phyloP scores from a whole-genome alignment of 2,797 vertebrate species.

The Ficedula albicollis region DNA sequence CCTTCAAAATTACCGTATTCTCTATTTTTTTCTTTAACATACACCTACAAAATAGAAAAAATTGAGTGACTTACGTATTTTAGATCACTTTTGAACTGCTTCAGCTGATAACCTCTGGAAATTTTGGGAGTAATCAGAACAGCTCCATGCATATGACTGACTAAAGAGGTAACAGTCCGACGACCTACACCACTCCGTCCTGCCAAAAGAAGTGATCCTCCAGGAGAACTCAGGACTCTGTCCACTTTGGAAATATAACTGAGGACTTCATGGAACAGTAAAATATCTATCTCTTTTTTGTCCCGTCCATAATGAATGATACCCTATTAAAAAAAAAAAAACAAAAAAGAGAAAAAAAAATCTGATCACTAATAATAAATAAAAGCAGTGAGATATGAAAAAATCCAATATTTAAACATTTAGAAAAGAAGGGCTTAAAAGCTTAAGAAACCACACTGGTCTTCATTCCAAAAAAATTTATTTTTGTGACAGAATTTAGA shows the following conservation, averaged over 20 bases:
- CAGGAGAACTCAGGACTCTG: constrained; percentile 89
- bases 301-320: constrained; percentile 90
- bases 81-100: constrained; percentile 94
- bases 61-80: constrained; percentile 82
- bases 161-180: constrained; percentile 86
- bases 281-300: constrained; percentile 89
- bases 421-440: background rate
- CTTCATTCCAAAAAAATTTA: background rate
- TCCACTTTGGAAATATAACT: constrained; percentile 90
- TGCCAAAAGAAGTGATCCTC: constrained; percentile 92
- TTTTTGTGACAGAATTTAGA: background rate
- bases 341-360: background rate
- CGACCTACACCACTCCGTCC: constrained; percentile 93
- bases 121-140: constrained; percentile 88
- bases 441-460: background rate
- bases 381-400: background rate
- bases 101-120: constrained; percentile 88
- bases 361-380: background rate
- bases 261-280: constrained; percentile 93
- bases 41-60: background rate
- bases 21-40: background rate
- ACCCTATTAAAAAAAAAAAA: constrained; percentile 76
- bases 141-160: constrained; percentile 94
- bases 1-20: background rate
- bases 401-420: background rate